phyloP scores from a whole-genome alignment of 2,888 invertebrate genomes.

The Macrophya annulata region DNA sequence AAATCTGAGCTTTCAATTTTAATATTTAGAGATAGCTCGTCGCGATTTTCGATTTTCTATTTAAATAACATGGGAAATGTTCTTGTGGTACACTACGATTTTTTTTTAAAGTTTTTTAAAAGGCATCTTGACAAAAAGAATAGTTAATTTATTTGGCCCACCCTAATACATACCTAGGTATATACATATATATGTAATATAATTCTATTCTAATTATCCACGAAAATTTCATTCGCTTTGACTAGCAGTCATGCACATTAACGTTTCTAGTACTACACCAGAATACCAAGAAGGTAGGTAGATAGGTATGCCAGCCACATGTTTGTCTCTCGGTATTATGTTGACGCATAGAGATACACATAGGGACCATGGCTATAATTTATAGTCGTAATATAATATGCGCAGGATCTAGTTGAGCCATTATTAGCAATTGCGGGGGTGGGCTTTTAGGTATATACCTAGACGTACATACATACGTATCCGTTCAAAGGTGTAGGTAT shows the following conservation, averaged over 20 bases:
- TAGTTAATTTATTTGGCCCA: too few relatives aligned
- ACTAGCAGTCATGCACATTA: background rate
- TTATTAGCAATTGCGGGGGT: constrained; percentile 66
- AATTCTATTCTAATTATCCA: background rate
- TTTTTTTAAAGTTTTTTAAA: too few relatives aligned
- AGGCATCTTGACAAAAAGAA: too few relatives aligned
- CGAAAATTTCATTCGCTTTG: constrained; percentile 4
- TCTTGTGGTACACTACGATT: too few relatives aligned
- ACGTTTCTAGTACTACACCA: background rate
- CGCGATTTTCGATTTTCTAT: too few relatives aligned
- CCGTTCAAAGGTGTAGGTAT: background rate
- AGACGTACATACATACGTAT: too few relatives aligned
- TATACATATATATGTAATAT: background rate
- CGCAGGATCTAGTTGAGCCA: constrained; percentile 68
- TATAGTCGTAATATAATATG: constrained; percentile 70
- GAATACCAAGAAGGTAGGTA: background rate
- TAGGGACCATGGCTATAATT: constrained; percentile 63
- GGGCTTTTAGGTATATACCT: background rate
- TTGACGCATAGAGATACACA: background rate
- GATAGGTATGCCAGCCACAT: background rate
- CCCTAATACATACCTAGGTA: too few relatives aligned
- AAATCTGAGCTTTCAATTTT: too few relatives aligned
- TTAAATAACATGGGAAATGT: too few relatives aligned
- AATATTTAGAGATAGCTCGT: too few relatives aligned
- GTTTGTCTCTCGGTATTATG: background rate